phyloP scores from a whole-genome alignment of 2,797 vertebrate species.

The Xenops minutus region DNA sequence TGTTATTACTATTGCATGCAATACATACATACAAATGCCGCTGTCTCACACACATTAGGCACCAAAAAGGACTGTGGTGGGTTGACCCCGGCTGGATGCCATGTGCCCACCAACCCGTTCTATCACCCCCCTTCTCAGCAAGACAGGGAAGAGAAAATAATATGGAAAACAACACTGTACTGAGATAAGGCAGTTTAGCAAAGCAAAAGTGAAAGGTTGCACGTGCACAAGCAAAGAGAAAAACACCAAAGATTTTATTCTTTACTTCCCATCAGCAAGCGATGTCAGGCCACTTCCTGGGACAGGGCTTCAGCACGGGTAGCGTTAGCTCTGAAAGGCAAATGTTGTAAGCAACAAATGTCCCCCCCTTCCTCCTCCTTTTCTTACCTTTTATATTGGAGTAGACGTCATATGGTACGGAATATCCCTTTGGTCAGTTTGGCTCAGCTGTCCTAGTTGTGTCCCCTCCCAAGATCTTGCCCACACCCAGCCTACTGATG shows the following conservation, averaged over 20 bases:
- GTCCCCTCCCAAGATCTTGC: neutral
- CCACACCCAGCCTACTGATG: neutral
- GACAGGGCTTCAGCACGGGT: neutral
- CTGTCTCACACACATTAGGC: neutral
- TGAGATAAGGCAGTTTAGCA: neutral
- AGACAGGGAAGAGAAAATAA: neutral
- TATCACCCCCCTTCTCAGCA: neutral
- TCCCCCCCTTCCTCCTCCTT: neutral
- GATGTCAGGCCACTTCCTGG: neutral
- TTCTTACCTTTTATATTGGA: neutral
- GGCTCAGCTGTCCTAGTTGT: neutral
- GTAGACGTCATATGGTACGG: neutral
- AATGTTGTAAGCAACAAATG: neutral
- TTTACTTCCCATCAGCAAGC: neutral
- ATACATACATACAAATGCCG: accelerated
- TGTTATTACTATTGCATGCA: neutral
- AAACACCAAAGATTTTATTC: neutral
- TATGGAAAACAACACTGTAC: accelerated
- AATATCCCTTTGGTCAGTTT: neutral
- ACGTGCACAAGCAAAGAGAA: neutral
- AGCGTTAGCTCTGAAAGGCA: neutral
- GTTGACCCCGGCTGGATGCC: neutral
- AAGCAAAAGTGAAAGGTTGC: neutral
- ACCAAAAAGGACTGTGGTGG: neutral
- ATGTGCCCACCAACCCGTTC: neutral